Evolutionary conservation across 2,113 vertebrate genomes (phyloP), one percentile per base, ranked within the genome.

Genomic region (Glareola pratincola): DNA sequence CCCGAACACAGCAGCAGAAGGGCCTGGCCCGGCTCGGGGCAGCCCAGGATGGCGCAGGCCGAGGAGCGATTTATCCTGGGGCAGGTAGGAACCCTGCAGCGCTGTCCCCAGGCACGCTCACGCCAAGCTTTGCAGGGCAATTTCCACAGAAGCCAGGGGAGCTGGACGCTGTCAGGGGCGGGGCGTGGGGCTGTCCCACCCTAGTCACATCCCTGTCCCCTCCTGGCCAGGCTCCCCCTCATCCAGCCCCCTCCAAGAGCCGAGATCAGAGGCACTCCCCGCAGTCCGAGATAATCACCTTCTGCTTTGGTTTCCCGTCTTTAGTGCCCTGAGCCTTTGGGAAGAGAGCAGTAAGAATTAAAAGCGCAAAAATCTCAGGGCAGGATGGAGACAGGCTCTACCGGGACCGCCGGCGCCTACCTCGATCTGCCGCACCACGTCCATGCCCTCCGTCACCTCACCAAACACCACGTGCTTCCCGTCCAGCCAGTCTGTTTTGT

Each of bases 391-490:
- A 9, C 0, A 0, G 10, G 43, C 60, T 27, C 13, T 56, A 57
- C 17, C 34, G 36, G 1, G 3, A 15, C 4, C 26, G 0, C 14
- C 17, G 1, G n/a, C 27, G 30, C 96, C 56, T 1, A 99, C 99
- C 98, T 99, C 99, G 47, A 99, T 99, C 85, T 99, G 97, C 62
- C 97, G 96, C 45, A 99, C 80, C 71, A 99, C 99, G 2, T 99
- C 99, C 98, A 99, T 98, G 83, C 99, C 99, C 85, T 99, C 99
- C 0, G 99, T 98, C 95, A 99, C 91, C 79, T 99, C 99, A 34
- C 99, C 99, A 3, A 99, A 99, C 81, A 99, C 99, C 92, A 99
- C 99, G 2, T 99, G 99, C 97, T 99, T 99, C 47, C 98, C 98
- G 0, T 99, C 99, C 96, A 99, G 98, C 99, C 99, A 99, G 85